Evolutionary conservation across 2,113 vertebrate genomes (phyloP), one percentile per base, ranked within the genome.

Genomic region (Numida meleagris): DNA sequence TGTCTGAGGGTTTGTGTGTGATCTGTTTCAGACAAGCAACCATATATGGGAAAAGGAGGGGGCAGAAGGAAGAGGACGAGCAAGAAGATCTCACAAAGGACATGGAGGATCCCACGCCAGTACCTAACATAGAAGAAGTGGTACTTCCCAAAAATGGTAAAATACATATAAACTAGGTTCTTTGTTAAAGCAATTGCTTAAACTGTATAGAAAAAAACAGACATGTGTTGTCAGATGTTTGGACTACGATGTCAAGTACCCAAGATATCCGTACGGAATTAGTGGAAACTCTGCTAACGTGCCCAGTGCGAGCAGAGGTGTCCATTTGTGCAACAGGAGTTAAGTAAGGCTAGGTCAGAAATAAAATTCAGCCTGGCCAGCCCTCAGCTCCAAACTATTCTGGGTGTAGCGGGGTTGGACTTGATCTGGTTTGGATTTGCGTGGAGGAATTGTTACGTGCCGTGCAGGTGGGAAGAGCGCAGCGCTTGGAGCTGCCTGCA

Each of bases 21-120:
- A 8, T 97, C 6, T 96, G 24, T 96, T 95, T 62, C 55, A 99
- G 99, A 29, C 99, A 99, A 97, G 95, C 98, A 1, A 97, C 98
- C 20, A 95, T 98, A 6, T 99, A 99, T 88, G 98, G 98, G 94
- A 99, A 99, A 38, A 98, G 99, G 38, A 97, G 99, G 65, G 99
- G 98, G 68, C 99, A 99, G 96, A 98, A 98, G 31, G 99, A 99
- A 14, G 99, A 99, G 59, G 99, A 99, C 80, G 99, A 99, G 25
- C 99, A 99, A 4, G 99, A 99, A 92, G 99, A 99, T 88, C 97
- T 99, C 67, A 99, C 98, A 33, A 99, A 99, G 96, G 99, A 99
- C 94, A 97, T 99, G 98, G 99, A 99, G 82, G 99, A 99, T 91
- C 99, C 99, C 24, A 99, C 98, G 0, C 99, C 99, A 3, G 99